Evolutionary conservation across 1,140 invertebrate genomes (phyloP).

Genomic region (Macrocentrus cingulum): DNA sequence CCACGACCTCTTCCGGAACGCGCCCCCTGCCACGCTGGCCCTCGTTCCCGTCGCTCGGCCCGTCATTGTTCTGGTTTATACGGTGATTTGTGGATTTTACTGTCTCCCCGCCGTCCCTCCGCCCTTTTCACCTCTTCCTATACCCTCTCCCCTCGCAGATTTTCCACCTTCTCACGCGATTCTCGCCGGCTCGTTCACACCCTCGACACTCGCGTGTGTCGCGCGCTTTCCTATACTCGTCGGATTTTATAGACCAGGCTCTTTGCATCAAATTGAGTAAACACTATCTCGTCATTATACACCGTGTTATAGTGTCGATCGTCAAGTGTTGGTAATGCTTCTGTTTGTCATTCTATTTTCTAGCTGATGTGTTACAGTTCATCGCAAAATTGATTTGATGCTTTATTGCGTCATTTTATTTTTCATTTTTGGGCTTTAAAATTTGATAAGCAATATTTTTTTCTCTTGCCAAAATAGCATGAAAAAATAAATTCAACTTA

Average conservation of each 20-base stretch:
- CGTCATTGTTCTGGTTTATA: constrained; percentile 59
- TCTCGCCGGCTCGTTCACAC: constrained; percentile 26
- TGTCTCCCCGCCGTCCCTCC: constrained; percentile 29
- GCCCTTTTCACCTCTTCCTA: constrained; percentile 12
- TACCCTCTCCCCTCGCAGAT: too few relatives aligned
- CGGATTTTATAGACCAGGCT: constrained; percentile 14
- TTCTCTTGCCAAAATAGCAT: too few relatives aligned
- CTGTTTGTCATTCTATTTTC: background rate
- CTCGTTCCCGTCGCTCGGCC: constrained; percentile 34
- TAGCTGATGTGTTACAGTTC: background rate
- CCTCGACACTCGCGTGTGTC: background rate
- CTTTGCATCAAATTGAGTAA: constrained; percentile 9
- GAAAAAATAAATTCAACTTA: too few relatives aligned
- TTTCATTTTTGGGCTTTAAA: background rate
- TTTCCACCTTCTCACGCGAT: background rate
- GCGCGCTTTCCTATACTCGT: background rate
- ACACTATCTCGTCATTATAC: constrained; percentile 17
- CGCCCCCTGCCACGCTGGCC: constrained; percentile 17
- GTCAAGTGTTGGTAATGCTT: constrained; percentile 9
- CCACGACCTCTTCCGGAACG: constrained; percentile 35
- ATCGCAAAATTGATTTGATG: background rate
- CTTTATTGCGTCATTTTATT: background rate
- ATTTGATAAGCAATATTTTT: background rate
- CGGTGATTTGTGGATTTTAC: constrained; percentile 59
- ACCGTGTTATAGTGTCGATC: constrained; percentile 20